These are phyloP conservation scores for Phataginus tricuspis DNA, from an alignment of 2,797 vertebrate species.

Conservation along the genomic window DNA sequence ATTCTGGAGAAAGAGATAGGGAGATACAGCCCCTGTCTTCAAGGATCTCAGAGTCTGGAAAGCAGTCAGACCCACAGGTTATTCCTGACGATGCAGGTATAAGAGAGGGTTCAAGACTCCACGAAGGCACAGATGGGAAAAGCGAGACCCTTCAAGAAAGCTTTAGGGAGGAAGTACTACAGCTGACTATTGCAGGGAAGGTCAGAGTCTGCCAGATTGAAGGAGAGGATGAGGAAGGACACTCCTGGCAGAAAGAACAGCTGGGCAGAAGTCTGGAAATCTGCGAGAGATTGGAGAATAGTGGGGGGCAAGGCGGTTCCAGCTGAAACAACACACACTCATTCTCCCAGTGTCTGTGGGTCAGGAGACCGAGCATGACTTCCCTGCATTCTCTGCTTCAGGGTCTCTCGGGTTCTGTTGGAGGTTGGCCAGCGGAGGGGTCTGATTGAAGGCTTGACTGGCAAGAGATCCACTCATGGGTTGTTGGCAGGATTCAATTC, in stretches of 20 bases:
- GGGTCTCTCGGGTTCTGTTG: not conserved
- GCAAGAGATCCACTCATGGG: not conserved
- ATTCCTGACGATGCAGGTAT: not conserved
- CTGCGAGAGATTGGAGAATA: not conserved
- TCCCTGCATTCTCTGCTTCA: not conserved
- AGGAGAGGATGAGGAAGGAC: not conserved
- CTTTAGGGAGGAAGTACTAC: not conserved
- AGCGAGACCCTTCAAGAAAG: not conserved
- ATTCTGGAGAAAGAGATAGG: not conserved
- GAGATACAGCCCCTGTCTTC: not conserved
- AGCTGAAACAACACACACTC: not conserved
- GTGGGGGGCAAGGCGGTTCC: no score
- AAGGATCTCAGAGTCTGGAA: not conserved
- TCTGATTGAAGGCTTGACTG: not conserved
- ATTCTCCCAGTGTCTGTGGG: not conserved
- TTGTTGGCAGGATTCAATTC: not conserved
- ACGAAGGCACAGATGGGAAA: not conserved
- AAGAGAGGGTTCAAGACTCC: not conserved
- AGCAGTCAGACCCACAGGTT: not conserved
- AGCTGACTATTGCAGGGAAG: no score
- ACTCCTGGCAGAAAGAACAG: not conserved
- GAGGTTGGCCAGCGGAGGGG: not conserved
- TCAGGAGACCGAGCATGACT: not conserved
- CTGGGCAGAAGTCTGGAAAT: accelerated
- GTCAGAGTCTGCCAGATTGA: not conserved